These are phyloP conservation scores for Oncopeltus fasciatus DNA, from an alignment of 1,140 invertebrate genomes.

Conservation along the genomic window DNA sequence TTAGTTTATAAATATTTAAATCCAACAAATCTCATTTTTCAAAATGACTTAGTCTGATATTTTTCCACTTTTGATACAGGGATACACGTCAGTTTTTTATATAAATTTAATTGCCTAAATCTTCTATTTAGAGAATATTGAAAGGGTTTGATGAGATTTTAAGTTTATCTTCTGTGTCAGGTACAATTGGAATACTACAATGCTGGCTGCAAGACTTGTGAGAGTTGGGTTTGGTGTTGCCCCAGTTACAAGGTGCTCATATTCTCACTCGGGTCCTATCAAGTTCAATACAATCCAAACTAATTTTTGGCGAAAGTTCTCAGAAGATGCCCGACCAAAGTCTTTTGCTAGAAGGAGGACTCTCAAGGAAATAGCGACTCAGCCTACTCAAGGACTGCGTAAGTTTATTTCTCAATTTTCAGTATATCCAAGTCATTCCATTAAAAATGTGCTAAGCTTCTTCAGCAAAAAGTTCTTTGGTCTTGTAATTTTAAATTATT, in stretches of 20 bases:
- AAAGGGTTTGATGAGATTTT: background rate
- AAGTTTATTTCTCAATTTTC: too few relatives aligned
- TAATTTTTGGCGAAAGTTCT: background rate
- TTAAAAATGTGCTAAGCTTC: too few relatives aligned
- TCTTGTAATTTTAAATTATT: too few relatives aligned
- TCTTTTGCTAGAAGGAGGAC: conserved; percentile 10
- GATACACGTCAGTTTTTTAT: too few relatives aligned
- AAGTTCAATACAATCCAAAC: conserved; percentile 11
- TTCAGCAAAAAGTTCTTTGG: too few relatives aligned
- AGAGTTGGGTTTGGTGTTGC: background rate
- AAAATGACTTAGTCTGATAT: too few relatives aligned
- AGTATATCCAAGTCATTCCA: too few relatives aligned
- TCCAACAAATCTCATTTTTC: too few relatives aligned
- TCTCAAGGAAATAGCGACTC: conserved; percentile 18
- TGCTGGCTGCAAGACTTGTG: background rate
- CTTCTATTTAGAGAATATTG: too few relatives aligned
- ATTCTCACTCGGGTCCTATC: background rate
- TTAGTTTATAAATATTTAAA: too few relatives aligned
- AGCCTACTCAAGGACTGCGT: conserved; percentile 17
- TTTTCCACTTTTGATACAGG: too few relatives aligned
- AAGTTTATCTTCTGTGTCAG: background rate
- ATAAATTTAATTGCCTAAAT: too few relatives aligned
- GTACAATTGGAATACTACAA: conserved; percentile 25
- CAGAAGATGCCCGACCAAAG: conserved; percentile 1
- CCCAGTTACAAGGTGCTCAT: background rate